Conservation (phyloP, 2,113 vertebrate species). For the Sterrhoptilus dennistouni region DNA sequence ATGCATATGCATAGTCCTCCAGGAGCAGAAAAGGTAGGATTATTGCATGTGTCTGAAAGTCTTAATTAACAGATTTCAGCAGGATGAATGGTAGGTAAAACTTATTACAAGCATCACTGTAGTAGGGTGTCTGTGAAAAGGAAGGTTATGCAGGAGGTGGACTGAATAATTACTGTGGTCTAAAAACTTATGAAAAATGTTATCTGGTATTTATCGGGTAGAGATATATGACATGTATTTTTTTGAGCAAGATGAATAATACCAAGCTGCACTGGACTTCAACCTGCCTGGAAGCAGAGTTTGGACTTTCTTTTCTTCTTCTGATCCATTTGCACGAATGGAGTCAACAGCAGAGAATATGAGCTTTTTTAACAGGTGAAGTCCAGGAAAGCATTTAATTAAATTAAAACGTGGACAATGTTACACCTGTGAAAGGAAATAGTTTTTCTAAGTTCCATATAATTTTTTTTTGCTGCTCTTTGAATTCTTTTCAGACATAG, state of each 20-base stretch:
- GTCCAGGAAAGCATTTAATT: slow-evolving; percentile 1
- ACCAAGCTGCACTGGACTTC: neutral
- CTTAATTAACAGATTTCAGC: slow-evolving; percentile 51
- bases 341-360: neutral
- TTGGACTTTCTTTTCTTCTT: neutral
- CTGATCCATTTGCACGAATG: neutral
- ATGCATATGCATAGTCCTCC: slow-evolving; percentile 28
- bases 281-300: neutral
- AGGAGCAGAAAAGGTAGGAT: slow-evolving; percentile 18
- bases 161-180: slow-evolving; percentile 3
- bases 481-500: neutral
- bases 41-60: slow-evolving; percentile 23
- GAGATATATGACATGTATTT: neutral
- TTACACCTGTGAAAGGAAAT: neutral
- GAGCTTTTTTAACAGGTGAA: neutral
- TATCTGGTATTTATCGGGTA: neutral
- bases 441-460: neutral
- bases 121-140: neutral
- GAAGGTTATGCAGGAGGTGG: neutral
- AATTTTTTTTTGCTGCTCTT: neutral
- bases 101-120: neutral
- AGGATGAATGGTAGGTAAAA: neutral
- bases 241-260: neutral
- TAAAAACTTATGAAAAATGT: neutral
- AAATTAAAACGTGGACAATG: neutral